Percentiles rank a stretch among this genome's conserved stretches.
Evolutionary conservation across 2,888 invertebrate species (phyloP).

Genomic region (Synergus laeviventris): DNA sequence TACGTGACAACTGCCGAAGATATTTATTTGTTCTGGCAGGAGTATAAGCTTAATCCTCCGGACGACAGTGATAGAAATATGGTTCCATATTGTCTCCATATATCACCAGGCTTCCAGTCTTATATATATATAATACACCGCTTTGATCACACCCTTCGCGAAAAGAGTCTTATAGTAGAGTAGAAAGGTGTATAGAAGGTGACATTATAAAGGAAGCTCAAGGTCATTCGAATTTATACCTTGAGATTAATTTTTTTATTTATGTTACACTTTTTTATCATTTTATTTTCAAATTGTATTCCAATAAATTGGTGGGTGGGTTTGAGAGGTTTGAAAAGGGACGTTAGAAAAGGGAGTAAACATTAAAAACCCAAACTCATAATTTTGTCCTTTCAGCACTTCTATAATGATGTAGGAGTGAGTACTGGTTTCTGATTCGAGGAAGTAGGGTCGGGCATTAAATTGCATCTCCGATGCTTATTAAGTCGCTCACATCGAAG

Average conservation of each 20-base stretch:
- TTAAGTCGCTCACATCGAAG: slow-evolving; percentile 65
- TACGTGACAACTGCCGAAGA: slow-evolving; percentile 69
- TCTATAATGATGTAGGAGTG: not conserved
- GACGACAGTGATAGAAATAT: slow-evolving; percentile 66
- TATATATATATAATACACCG: slow-evolving; percentile 48
- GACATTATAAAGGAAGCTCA: not conserved
- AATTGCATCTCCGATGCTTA: slow-evolving; percentile 62
- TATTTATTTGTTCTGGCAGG: slow-evolving; percentile 61
- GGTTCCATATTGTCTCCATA: slow-evolving; percentile 65
- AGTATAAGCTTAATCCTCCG: slow-evolving; percentile 67
- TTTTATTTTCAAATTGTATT: not conserved
- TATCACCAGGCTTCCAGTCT: slow-evolving; percentile 63
- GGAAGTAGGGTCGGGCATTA: slow-evolving; percentile 50
- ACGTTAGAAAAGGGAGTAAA: too few species aligned
- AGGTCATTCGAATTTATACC: not conserved
- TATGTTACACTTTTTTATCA: not conserved
- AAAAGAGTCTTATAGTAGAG: slow-evolving; percentile 36
- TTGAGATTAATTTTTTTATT: not conserved
- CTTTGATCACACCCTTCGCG: slow-evolving; percentile 26
- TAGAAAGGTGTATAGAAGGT: slow-evolving; percentile 43
- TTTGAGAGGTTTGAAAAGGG: too few species aligned
- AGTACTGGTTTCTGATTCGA: slow-evolving; percentile 47
- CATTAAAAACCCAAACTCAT: not conserved
- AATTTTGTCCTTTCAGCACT: not conserved
- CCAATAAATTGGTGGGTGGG: too few species aligned